Conservation (phyloP, 2,888 invertebrate genomes). For the Drosophila stalkeri region DNA sequence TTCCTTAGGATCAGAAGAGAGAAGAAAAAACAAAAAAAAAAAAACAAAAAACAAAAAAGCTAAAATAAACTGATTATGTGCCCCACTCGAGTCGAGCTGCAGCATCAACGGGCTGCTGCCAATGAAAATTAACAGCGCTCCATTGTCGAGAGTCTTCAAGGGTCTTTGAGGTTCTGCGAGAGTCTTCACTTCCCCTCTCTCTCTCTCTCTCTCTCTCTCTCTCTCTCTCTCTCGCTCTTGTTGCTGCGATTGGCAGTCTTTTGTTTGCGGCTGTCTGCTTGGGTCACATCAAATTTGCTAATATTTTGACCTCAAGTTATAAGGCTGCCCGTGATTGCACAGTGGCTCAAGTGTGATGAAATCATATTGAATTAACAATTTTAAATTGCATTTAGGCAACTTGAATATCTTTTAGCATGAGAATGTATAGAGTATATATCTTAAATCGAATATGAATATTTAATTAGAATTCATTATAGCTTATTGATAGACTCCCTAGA, state of each 20-base stretch:
- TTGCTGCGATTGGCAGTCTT: slow-evolving; percentile 5
- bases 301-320: slow-evolving; percentile 73
- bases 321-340: slow-evolving; percentile 54
- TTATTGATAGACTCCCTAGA: too few relatives aligned
- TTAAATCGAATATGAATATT: too few relatives aligned
- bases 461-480: too few relatives aligned
- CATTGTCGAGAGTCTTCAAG: slow-evolving; percentile 19
- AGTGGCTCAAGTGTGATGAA: slow-evolving; percentile 35
- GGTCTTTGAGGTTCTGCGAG: slow-evolving; percentile 25
- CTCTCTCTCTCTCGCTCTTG: not conserved
- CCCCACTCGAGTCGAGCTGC: slow-evolving; percentile 52
- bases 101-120: slow-evolving; percentile 22
- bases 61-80: slow-evolving; percentile 80
- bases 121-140: slow-evolving; percentile 67
- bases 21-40: slow-evolving; percentile 25
- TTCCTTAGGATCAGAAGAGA: slow-evolving; percentile 14
- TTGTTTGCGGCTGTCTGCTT: slow-evolving; percentile 36
- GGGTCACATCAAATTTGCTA: slow-evolving; percentile 78
- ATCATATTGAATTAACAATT: not conserved
- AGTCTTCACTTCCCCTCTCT: slow-evolving; percentile 7
- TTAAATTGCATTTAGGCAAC: too few relatives aligned
- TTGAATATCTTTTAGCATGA: too few relatives aligned
- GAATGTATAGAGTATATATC: too few relatives aligned
- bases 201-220: not conserved
- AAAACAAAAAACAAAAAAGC: slow-evolving; percentile 40